Evolutionary conservation across 2,888 invertebrate species (phyloP), one percentile per base, ranked within the genome.

Genomic region (Patella depressa): DNA sequence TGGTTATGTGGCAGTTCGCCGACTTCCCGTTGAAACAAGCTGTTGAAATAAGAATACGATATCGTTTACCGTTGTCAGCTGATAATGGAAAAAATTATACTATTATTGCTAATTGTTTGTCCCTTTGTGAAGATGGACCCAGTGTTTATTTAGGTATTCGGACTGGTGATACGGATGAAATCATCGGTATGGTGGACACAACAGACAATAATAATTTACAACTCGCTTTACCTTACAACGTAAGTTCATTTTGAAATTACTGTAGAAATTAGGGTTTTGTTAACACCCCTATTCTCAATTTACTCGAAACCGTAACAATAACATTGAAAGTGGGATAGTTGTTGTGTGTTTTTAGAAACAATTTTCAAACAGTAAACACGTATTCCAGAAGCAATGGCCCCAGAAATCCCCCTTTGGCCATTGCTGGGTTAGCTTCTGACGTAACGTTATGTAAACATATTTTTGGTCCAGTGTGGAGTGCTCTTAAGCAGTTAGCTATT

Each of bases 61-160:
- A 12, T 24, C 19, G 65, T 24, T 24, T 65, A 65, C 24, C 65
- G 3, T 24, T n/a, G 0, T 65, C 24, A 65, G 65, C 65, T 11
- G 24, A 65, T 65, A 24, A 65, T 65, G 65, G 65, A 65, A 9
- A 65, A 24, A 19, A 24, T 11, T 65, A 65, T 65, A 65, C 65
- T 24, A 65, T 65, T 14, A 65, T 65, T 65, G 65, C 65, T 24
- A 65, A 65, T 24, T 65, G 65, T 65, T 65, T 65, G 24, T 65
- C 65, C 3, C 24, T 65, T 12, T 65, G 65, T 19, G 65, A 24
- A 19, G 65, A 65, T 65, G 65, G 65, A 2, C 65, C 65, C 19
- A 24, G 65, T 14, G 24, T 65, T 65, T 65, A 65, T 65, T 24
- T 65, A 24, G 65, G 65, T 3, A 65, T 65, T 65, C 65, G 24